Conservation (phyloP, 2,113 vertebrate genomes). For the Osmerus mordax region DNA sequence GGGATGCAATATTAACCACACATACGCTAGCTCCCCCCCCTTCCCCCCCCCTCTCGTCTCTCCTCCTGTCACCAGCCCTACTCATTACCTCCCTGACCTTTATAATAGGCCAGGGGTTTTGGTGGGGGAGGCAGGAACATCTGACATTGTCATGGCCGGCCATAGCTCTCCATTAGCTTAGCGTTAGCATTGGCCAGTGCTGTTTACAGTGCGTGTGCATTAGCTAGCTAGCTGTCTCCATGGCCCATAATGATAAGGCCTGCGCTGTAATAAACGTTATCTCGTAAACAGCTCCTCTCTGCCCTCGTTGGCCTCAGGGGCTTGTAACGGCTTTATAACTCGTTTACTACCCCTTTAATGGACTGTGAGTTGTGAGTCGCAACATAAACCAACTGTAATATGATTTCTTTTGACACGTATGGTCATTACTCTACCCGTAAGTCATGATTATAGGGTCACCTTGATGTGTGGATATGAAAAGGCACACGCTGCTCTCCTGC, state of each 20-base stretch:
- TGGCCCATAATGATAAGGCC: constrained; percentile 66
- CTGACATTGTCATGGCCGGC: background rate
- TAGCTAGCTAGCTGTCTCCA: constrained; percentile 48
- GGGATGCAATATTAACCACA: constrained; percentile 43
- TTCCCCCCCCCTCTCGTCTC: constrained; percentile 20
- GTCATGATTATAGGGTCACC: constrained; percentile 52
- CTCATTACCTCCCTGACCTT: constrained; percentile 26
- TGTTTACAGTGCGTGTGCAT: constrained; percentile 43
- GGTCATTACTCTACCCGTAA: constrained; percentile 52
- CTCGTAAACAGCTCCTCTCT: constrained; percentile 69
- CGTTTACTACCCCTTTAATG: constrained; percentile 73
- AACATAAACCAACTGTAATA: constrained; percentile 59
- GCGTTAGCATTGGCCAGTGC: constrained; percentile 33
- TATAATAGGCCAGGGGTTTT: background rate
- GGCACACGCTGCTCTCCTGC: constrained; percentile 7
- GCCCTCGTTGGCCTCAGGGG: constrained; percentile 60
- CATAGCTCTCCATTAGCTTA: constrained; percentile 23
- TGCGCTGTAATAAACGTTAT: constrained; percentile 68
- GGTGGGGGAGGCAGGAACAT: background rate
- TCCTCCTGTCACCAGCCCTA: constrained; percentile 5
- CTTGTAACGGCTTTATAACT: constrained; percentile 72
- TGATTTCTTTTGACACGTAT: constrained; percentile 57
- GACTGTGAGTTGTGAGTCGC: constrained; percentile 53
- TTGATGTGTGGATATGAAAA: constrained; percentile 40
- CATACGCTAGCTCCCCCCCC: constrained; percentile 41